Evolutionary conservation across 2,888 invertebrate species (phyloP).

Genomic region (Pristionchus mayeri): DNA sequence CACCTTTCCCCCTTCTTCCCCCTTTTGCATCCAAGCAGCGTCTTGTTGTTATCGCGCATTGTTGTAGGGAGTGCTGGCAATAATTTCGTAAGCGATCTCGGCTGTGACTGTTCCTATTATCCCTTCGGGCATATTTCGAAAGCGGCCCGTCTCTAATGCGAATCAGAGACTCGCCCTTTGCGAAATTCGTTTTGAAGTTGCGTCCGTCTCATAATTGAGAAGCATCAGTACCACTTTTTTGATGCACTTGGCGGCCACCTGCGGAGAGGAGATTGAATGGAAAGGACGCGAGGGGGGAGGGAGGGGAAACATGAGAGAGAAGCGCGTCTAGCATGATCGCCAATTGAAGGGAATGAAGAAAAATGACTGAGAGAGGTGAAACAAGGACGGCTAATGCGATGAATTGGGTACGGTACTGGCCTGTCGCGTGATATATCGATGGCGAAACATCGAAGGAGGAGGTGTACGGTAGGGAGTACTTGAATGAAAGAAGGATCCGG

Average conservation of each 20-base stretch:
- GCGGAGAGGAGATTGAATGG: slow-evolving; percentile 3
- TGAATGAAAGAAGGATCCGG: background rate
- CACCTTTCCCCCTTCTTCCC: background rate
- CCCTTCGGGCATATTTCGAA: background rate
- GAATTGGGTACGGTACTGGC: slow-evolving; percentile 26
- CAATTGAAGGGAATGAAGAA: background rate
- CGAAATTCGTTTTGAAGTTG: slow-evolving; percentile 33
- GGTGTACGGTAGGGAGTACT: background rate
- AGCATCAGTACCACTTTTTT: slow-evolving; percentile 6
- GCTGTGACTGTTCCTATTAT: background rate
- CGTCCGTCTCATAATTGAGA: background rate
- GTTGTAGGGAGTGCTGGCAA: background rate
- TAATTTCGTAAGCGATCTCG: background rate
- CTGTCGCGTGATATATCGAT: too few species aligned
- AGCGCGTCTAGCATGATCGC: background rate
- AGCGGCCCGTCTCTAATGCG: background rate
- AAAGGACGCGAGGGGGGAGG: background rate
- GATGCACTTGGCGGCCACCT: background rate
- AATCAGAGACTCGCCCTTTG: background rate
- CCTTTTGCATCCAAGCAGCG: slow-evolving; percentile 5
- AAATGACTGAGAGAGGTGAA: background rate
- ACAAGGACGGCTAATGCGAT: too few species aligned
- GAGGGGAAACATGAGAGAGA: background rate
- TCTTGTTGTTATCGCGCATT: background rate
- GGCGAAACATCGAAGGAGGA: background rate